Conservation (phyloP, 1,140 invertebrate species). For the Bombus pyrosoma region DNA sequence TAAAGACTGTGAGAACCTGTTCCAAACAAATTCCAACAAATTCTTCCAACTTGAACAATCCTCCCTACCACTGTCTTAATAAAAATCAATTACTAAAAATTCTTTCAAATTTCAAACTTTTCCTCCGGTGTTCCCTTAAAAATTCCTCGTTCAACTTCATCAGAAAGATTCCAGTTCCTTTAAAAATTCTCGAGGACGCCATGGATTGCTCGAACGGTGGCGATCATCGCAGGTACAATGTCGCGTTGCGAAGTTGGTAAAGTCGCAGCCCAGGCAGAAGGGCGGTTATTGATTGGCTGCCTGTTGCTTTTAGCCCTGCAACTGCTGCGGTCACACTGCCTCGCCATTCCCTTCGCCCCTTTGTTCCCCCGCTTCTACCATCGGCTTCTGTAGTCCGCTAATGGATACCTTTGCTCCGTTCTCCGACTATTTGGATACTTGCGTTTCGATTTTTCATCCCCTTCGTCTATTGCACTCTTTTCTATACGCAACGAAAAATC, state of each 20-base stretch:
- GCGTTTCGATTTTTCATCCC: constrained; percentile 8
- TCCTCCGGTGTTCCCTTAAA: too few species aligned
- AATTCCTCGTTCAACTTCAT: too few species aligned
- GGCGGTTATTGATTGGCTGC: constrained; percentile 79
- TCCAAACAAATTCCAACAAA: too few species aligned
- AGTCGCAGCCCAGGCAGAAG: constrained; percentile 70
- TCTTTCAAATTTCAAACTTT: neutral
- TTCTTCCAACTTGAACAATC: too few species aligned
- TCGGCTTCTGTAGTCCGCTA: constrained; percentile 26
- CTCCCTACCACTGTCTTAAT: too few species aligned
- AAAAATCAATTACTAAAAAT: neutral
- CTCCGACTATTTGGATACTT: constrained; percentile 1
- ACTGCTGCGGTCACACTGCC: constrained; percentile 59
- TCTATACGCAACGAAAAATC: neutral
- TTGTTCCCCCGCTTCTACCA: constrained; percentile 30
- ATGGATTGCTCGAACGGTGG: neutral
- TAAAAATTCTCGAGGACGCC: neutral
- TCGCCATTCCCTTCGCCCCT: constrained; percentile 19
- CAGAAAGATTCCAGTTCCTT: neutral
- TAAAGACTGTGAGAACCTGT: too few species aligned
- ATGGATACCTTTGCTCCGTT: constrained; percentile 28
- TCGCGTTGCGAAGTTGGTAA: constrained; percentile 66
- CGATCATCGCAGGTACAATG: neutral
- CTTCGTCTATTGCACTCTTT: neutral
- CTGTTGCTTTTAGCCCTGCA: constrained; percentile 77